These are phyloP conservation scores for Argya squamiceps DNA, from an alignment of 2,797 vertebrate genomes.

Conservation along the genomic window DNA sequence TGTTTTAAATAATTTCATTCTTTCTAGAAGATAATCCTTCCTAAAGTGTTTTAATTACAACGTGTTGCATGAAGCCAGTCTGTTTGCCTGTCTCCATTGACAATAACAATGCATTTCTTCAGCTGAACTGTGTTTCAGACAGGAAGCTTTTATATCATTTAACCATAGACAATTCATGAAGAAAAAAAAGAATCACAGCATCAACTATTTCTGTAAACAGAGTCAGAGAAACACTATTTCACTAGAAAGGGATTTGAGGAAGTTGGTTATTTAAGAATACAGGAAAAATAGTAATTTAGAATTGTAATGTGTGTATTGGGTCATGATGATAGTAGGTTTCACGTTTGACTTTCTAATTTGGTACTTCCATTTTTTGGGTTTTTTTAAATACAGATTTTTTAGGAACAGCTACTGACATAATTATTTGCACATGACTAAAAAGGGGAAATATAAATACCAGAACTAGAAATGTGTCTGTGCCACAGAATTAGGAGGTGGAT, in stretches of 20 bases:
- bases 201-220: constrained; percentile 28
- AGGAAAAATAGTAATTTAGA: constrained; percentile 41
- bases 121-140: neutral
- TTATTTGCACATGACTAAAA: constrained; percentile 38
- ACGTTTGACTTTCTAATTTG: constrained; percentile 48
- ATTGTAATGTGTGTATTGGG: neutral
- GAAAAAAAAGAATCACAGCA: neutral
- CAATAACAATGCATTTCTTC: neutral
- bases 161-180: neutral
- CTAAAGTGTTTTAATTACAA: neutral
- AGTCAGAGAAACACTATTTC: neutral
- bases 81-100: neutral
- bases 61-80: neutral
- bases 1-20: neutral
- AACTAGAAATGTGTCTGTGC: neutral
- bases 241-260: constrained; percentile 7
- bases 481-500: neutral
- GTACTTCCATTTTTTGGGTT: neutral
- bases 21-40: neutral
- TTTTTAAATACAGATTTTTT: constrained; percentile 40
- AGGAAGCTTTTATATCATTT: constrained; percentile 15
- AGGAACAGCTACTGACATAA: constrained; percentile 23
- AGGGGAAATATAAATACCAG: neutral
- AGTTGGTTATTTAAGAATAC: constrained; percentile 28
- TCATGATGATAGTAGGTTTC: constrained; percentile 48